A percentile compares a stretch with the other conserved stretches of the same genome.
These are phyloP conservation scores for Crypturellus tataupa DNA, from an alignment of 2,797 vertebrate genomes.

Conservation along the genomic window DNA sequence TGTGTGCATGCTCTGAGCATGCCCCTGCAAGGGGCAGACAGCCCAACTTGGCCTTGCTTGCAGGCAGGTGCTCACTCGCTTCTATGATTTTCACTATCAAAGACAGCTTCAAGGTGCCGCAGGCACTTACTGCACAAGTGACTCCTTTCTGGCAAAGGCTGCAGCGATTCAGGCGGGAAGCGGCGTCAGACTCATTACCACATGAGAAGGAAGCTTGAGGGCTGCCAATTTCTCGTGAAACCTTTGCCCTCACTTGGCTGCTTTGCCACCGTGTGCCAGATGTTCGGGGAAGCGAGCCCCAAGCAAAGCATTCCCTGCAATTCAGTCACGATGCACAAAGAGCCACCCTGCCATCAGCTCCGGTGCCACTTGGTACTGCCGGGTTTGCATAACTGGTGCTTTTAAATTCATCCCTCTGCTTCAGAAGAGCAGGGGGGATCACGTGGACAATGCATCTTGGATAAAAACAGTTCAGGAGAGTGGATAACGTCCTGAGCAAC, in stretches of 20 bases:
- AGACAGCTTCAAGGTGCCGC: conserved; percentile 6
- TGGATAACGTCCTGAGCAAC: neutral
- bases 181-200: conserved; percentile 17
- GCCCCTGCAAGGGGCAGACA: conserved; percentile 44
- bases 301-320: conserved; percentile 35
- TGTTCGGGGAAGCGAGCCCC: conserved; percentile 46
- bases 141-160: conserved; percentile 50
- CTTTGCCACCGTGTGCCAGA: conserved; percentile 36
- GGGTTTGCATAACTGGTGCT: conserved; percentile 18
- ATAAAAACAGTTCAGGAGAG: neutral
- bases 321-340: conserved; percentile 18
- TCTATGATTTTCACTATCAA: conserved; percentile 49
- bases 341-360: neutral
- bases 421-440: neutral
- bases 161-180: conserved; percentile 28
- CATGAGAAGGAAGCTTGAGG: conserved; percentile 31
- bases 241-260: conserved; percentile 74
- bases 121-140: conserved; percentile 6
- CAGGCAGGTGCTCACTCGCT: conserved; percentile 63
- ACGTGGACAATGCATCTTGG: neutral
- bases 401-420: neutral
- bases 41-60: neutral
- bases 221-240: conserved; percentile 57
- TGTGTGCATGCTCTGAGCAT: neutral
- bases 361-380: neutral